Evolutionary conservation across 2,113 vertebrate species (phyloP).

Genomic region (Manacus vitellinus): DNA sequence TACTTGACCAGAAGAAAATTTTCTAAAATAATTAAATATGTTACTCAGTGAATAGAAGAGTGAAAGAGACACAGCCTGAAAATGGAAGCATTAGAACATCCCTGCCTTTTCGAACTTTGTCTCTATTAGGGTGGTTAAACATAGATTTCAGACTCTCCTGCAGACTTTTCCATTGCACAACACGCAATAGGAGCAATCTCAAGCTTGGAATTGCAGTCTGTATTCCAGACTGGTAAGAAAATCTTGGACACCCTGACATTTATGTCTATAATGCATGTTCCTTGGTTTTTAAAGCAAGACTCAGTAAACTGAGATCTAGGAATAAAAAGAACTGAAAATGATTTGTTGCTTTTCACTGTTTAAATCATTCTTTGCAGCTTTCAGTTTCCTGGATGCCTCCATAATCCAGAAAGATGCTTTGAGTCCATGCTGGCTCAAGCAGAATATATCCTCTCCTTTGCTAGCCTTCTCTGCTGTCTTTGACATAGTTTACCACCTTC

Average conservation of each 20-base stretch:
- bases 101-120: background rate
- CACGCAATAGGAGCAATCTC: background rate
- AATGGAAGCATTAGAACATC: background rate
- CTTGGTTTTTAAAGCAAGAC: background rate
- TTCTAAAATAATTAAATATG: background rate
- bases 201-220: background rate
- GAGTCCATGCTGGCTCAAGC: background rate
- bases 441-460: background rate
- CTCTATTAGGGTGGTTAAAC: background rate
- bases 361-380: background rate
- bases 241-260: background rate
- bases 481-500: background rate
- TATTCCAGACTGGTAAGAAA: background rate
- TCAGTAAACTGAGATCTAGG: background rate
- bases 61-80: background rate
- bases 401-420: background rate
- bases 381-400: background rate
- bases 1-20: background rate
- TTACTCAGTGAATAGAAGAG: background rate
- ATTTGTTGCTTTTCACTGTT: background rate
- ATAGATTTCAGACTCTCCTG: background rate
- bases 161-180: background rate
- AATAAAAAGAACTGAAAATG: background rate
- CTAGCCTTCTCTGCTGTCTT: background rate
- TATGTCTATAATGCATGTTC: background rate